Percentiles rank a stretch among this genome's conserved stretches.
Evolutionary conservation across 2,888 invertebrate species (phyloP).

Genomic region (Perizoma affinitatum): DNA sequence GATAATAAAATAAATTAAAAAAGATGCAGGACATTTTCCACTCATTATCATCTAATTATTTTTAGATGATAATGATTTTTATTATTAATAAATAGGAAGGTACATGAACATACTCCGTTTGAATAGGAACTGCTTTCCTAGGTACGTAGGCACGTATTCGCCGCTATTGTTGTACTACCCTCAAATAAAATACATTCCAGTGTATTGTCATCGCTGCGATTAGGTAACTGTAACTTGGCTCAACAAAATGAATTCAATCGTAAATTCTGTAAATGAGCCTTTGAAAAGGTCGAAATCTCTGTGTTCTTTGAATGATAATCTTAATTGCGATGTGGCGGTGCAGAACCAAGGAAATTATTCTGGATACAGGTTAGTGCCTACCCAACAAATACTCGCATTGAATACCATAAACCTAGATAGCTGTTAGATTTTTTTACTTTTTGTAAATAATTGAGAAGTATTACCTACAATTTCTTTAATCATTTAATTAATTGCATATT

Average conservation of each 20-base stretch:
- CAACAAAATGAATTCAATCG: constrained; percentile 14
- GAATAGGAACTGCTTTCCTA: too few species aligned
- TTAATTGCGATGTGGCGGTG: neutral
- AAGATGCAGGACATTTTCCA: too few species aligned
- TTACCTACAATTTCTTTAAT: too few species aligned
- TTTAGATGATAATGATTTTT: too few species aligned
- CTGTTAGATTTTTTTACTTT: too few species aligned
- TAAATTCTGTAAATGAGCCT: neutral
- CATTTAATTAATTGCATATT: too few species aligned
- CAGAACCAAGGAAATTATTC: neutral
- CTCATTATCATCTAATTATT: too few species aligned
- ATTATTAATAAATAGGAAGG: too few species aligned
- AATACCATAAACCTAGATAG: neutral
- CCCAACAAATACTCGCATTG: too few species aligned
- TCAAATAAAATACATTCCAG: neutral
- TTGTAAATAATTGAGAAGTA: too few species aligned
- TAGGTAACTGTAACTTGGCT: neutral
- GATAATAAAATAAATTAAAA: too few species aligned
- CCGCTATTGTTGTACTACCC: constrained; percentile 10
- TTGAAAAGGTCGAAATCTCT: constrained; percentile 34
- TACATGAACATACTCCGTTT: too few species aligned
- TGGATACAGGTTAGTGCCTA: constrained; percentile 7
- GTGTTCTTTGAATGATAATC: constrained; percentile 29
- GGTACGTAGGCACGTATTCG: neutral
- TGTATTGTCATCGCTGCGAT: neutral